Conservation (phyloP, 2,888 invertebrate species). For the Onthophagus sagittarius region DNA sequence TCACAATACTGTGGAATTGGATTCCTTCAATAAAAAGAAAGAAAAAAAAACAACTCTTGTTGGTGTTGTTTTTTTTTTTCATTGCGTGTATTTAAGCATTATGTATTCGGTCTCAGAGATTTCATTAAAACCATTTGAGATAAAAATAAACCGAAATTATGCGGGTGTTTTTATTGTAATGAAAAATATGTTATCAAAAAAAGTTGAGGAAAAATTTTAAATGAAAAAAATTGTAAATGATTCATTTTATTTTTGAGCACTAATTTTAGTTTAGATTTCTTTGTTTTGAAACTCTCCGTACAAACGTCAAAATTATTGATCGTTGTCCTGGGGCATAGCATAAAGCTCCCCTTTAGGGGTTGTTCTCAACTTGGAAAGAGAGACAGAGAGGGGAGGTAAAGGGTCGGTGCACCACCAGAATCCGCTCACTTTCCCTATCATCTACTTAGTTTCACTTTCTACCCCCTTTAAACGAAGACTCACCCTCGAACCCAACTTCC, state of each 20-base stretch:
- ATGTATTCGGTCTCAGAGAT: background rate
- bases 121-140: background rate
- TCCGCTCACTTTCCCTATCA: conserved; percentile 37
- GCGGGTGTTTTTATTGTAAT: background rate
- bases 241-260: background rate
- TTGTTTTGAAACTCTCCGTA: background rate
- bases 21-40: background rate
- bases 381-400: background rate
- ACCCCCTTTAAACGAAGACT: conserved; percentile 31
- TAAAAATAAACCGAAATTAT: background rate
- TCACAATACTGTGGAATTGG: background rate
- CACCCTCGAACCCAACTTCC: conserved; percentile 33
- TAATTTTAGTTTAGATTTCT: background rate
- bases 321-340: background rate
- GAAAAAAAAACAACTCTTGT: background rate
- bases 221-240: too few relatives aligned
- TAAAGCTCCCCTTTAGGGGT: background rate
- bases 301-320: conserved; percentile 16
- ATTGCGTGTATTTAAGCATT: background rate
- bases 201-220: too few relatives aligned
- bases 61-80: too few relatives aligned
- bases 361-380: background rate
- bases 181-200: too few relatives aligned
- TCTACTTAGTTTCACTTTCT: conserved; percentile 41
- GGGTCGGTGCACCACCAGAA: conserved; percentile 5